Evolutionary conservation across 2,888 invertebrate species (phyloP), one percentile per base, ranked within the genome.

Genomic region (Anaspis maculata): DNA sequence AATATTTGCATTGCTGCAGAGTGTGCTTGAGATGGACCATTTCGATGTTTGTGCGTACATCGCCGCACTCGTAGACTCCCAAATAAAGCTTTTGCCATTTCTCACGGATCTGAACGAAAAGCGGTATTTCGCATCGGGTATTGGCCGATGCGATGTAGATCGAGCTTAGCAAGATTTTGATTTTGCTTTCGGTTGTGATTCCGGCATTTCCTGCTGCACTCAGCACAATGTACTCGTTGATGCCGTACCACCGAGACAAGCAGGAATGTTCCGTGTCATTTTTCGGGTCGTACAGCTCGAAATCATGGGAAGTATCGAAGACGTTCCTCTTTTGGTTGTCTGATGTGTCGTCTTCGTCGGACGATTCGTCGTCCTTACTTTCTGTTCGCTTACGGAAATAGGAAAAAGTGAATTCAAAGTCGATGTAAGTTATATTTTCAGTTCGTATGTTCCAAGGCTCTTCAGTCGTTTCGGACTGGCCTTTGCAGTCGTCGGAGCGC

Each of bases 71-170:
- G 51, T 81, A 83, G 5, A 88, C 76, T 4, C 96, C 96, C 30
- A 82, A 62, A 59, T 79, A 90, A 54, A 80, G 79, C 31, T 81
- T 77, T 56, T 90, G 84, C 78, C 84, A 84, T 44, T 76, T 76
- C 57, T 86, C 83, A 50, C 83, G 73, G 13, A 89, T 77, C 68
- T 92, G 91, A 13, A 94, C 74, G 67, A 96, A 91, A 13, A 89
- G 71, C 13, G 96, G 92, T 41, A 90, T 71, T 39, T 80, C 76
- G 57, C 86, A 85, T 55, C 77, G 77, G 7, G 83, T 77, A 64
- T 91, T 92, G 33, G 77, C 82, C 22, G 84, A 72, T 3, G 90
- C 89, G 41, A 95, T 84, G 42, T 81, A 79, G 29, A 79, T 70
- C 38, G 86, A 91, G 65, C 87, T 92, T 56, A 83, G 71, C 19